A percentile compares a stretch with the other conserved stretches of the same genome.
phyloP scores from a whole-genome alignment of 2,797 vertebrate genomes.

The Mormyrops attenuatus region DNA sequence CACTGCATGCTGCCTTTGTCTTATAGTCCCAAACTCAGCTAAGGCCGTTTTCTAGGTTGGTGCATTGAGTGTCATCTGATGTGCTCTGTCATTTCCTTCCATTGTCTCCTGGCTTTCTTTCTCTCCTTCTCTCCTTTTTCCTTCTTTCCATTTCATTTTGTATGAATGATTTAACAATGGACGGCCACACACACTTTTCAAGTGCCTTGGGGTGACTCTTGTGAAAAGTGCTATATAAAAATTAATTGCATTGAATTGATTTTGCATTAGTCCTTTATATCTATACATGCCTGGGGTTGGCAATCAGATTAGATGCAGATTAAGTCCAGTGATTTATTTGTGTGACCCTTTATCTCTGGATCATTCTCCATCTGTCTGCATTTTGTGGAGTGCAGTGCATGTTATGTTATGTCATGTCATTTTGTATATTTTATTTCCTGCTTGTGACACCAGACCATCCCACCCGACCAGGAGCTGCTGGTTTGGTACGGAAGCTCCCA shows the following conservation, averaged over 20 bases:
- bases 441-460: slow-evolving; percentile 72
- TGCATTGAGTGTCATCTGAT: background rate
- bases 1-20: background rate
- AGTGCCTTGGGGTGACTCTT: background rate
- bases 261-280: background rate
- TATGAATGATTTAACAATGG: background rate
- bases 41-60: background rate
- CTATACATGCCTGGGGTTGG: background rate
- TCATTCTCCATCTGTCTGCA: background rate
- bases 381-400: background rate
- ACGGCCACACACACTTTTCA: background rate
- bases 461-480: slow-evolving; percentile 90
- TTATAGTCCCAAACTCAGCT: background rate
- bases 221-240: background rate
- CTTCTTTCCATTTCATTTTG: background rate
- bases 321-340: background rate
- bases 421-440: background rate
- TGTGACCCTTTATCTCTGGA: background rate
- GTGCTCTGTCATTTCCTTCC: background rate
- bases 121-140: background rate
- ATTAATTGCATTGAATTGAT: background rate
- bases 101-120: background rate
- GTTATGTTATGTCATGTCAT: background rate
- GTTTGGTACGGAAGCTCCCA: slow-evolving; percentile 96
- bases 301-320: background rate